Conservation (phyloP, 1,140 invertebrate species). For the Cecropterus lyciades region DNA sequence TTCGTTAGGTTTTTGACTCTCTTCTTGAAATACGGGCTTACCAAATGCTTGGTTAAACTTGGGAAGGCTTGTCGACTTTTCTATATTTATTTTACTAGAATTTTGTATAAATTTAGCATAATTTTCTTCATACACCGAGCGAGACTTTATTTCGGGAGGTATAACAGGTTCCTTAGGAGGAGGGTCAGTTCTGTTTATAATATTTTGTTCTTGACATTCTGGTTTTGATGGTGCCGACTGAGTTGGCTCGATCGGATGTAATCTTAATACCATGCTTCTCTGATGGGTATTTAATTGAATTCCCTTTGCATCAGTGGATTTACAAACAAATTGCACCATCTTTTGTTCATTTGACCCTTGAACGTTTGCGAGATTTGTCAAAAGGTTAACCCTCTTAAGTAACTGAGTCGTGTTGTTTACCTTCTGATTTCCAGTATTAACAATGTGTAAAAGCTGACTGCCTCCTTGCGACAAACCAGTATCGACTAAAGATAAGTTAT, state of each 20-base stretch:
- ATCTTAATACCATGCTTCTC: conserved; percentile 78
- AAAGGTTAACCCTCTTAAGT: conserved; percentile 79
- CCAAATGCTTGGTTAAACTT: conserved; percentile 93
- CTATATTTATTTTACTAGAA: conserved; percentile 60
- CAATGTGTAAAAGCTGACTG: conserved; percentile 81
- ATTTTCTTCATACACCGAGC: conserved; percentile 84
- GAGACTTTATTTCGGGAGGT: conserved; percentile 78
- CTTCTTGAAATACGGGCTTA: conserved; percentile 86
- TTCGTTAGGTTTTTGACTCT: conserved; percentile 63
- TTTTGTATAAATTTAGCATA: conserved; percentile 84
- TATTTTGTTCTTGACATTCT: conserved; percentile 59
- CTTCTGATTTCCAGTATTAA: conserved; percentile 76
- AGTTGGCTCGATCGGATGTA: conserved; percentile 72
- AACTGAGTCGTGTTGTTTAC: conserved; percentile 66
- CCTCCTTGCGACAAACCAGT: conserved; percentile 71
- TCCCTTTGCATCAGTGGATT: conserved; percentile 84
- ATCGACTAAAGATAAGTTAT: conserved; percentile 76
- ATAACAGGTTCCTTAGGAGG: conserved; percentile 46
- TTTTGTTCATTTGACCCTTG: conserved; percentile 82
- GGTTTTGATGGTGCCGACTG: conserved; percentile 51
- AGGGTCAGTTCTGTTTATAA: conserved; percentile 35
- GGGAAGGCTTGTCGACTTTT: conserved; percentile 84
- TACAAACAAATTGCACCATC: conserved; percentile 85
- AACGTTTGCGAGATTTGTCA: conserved; percentile 78
- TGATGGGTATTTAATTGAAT: conserved; percentile 82